A percentile compares a stretch with the other conserved stretches of the same genome.
These are phyloP conservation scores for Paramuricea clavata DNA, from an alignment of 92 coral and sea anemone genomes.

Conservation along the genomic window DNA sequence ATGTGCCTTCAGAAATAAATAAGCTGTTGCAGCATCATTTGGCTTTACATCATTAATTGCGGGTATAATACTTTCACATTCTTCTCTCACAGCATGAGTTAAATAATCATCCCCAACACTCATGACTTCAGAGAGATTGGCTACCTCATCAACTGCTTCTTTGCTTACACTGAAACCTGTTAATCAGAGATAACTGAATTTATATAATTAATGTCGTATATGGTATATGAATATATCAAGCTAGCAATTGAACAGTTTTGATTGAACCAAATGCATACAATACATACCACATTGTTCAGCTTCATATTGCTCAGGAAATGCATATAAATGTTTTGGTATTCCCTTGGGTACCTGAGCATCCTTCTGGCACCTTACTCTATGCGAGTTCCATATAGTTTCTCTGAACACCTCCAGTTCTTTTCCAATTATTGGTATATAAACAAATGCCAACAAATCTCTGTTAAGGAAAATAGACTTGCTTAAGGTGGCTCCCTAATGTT, in stretches of 20 bases:
- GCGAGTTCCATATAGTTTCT: slow-evolving; percentile 75
- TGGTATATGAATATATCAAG: neutral
- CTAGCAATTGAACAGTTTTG: neutral
- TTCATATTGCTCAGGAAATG: slow-evolving; percentile 62
- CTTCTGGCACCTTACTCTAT: slow-evolving; percentile 70
- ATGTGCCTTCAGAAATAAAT: slow-evolving; percentile 60
- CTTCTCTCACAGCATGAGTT: slow-evolving; percentile 49
- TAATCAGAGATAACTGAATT: neutral
- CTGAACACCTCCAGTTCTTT: slow-evolving; percentile 29
- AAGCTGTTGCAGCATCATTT: slow-evolving; percentile 58
- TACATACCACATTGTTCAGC: slow-evolving; percentile 67
- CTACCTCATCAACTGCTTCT: slow-evolving; percentile 55
- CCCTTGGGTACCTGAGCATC: slow-evolving; percentile 72
- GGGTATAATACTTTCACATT: slow-evolving; percentile 62
- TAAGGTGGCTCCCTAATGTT: neutral
- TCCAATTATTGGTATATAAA: neutral
- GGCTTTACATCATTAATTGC: slow-evolving; percentile 49
- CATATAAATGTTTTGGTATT: slow-evolving; percentile 57
- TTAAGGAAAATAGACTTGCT: neutral
- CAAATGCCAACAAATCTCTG: slow-evolving; percentile 41
- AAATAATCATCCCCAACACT: slow-evolving; percentile 53
- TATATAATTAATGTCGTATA: neutral
- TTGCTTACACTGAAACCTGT: slow-evolving; percentile 57
- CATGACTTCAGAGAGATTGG: slow-evolving; percentile 52
- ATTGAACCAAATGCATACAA: neutral